Conservation (phyloP, 2,888 invertebrate species). For the Argyra leucocephala region DNA sequence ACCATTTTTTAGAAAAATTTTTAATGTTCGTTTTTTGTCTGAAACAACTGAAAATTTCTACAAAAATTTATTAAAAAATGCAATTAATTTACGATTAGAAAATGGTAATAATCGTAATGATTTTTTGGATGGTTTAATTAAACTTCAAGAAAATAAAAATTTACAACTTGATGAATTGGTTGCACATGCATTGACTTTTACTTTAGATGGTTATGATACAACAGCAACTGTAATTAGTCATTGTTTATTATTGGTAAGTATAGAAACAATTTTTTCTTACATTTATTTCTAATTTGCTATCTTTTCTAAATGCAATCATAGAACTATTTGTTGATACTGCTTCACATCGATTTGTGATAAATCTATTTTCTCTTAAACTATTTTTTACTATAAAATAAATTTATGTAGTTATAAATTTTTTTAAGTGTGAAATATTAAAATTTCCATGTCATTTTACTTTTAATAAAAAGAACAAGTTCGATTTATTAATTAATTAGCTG, state of each 20-base stretch:
- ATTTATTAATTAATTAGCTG: too few relatives aligned
- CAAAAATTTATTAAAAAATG: slow-evolving; percentile 29
- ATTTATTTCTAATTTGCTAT: too few relatives aligned
- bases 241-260: slow-evolving; percentile 31
- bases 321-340: too few relatives aligned
- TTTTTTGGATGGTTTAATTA: slow-evolving; percentile 37
- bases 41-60: slow-evolving; percentile 51
- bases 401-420: too few relatives aligned
- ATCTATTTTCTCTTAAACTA: too few relatives aligned
- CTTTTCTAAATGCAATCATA: too few relatives aligned
- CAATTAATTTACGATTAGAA: slow-evolving; percentile 29
- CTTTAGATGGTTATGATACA: slow-evolving; percentile 40
- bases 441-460: too few relatives aligned
- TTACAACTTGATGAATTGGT: slow-evolving; percentile 28
- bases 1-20: slow-evolving; percentile 24
- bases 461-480: too few relatives aligned
- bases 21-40: slow-evolving; percentile 30
- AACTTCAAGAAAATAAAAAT: slow-evolving; percentile 32
- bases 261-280: too few relatives aligned
- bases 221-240: slow-evolving; percentile 33
- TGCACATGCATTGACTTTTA: slow-evolving; percentile 37
- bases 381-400: too few relatives aligned
- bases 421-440: too few relatives aligned
- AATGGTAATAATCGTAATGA: slow-evolving; percentile 32
- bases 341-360: too few relatives aligned